Base-by-base conservation (phyloP, 2,797 vertebrate genomes). In the Mormyrus proboscirostris region DNA sequence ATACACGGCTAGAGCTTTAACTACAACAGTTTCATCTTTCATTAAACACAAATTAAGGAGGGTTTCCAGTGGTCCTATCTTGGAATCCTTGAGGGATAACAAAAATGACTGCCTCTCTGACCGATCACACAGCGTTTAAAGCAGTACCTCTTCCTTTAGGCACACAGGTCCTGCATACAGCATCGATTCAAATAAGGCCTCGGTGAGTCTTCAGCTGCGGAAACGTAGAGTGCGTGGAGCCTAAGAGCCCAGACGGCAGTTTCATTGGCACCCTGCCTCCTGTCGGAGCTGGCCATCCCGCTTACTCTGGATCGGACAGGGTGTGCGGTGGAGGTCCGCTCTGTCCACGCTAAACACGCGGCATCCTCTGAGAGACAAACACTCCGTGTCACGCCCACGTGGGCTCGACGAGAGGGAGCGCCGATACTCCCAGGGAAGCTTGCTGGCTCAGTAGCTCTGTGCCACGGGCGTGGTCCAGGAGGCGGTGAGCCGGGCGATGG, bases 401-500 rank as follows among this genome's bases (percentile, higher is more conserved):
- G 69, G 92, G 89, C 19, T 47, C 22, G 10, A 25, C 22, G 10
- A 51, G 25, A 16, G 12, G 25, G 14, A 86, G 49, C 0, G 49
- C n/a, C 49, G 7, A 16, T 25, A 7, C 8, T 41, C 29, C 29
- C 41, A 47, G 57, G 86, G 38, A 7, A 47, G 55, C 19, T 57
- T 7, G 38, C 16, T 4, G 29, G 86, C 82, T 96, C 93, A 97
- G 94, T 96, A 97, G 93, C 95, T 97, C 92, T 97, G 96, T 57
- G 96, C 96, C n/a, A 96, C 95, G 0, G 96, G 96, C 0, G 96
- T 92, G 79, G 89, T 92, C 96, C 96, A 97, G 89, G 96, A 95
- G 0, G 96, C 96, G 0, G 96, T 95, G 44, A 96, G 94, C 88
- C 96, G 90, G 90, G 96, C 95, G 4, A 97, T 96, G 91, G 96